phyloP scores from a whole-genome alignment of 2,888 invertebrate genomes.

The Meliscaeva auricollis region DNA sequence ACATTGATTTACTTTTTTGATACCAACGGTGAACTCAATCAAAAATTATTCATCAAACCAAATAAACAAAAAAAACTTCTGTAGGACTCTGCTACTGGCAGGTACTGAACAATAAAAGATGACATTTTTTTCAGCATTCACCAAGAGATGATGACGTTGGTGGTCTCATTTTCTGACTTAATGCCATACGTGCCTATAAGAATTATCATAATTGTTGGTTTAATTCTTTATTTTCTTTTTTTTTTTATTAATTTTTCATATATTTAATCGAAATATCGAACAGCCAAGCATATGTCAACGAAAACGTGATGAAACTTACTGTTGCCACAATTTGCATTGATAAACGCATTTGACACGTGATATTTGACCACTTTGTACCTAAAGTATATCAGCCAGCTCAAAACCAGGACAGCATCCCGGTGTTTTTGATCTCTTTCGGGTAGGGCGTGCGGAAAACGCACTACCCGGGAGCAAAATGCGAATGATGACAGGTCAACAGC shows the following conservation, averaged over 20 bases:
- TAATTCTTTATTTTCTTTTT: background rate
- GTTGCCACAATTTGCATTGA: constrained; percentile 58
- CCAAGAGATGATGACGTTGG: constrained; percentile 9
- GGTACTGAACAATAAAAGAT: background rate
- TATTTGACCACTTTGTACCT: constrained; percentile 64
- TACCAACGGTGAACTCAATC: too few species aligned
- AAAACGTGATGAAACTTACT: constrained; percentile 63
- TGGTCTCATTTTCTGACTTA: constrained; percentile 35
- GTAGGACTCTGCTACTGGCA: background rate
- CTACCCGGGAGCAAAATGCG: background rate
- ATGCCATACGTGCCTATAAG: constrained; percentile 38
- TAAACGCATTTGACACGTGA: constrained; percentile 71
- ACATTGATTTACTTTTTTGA: too few species aligned
- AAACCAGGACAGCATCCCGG: background rate
- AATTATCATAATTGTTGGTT: constrained; percentile 29
- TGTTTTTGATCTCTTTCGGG: constrained; percentile 33
- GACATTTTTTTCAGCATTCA: background rate
- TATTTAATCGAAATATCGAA: constrained; percentile 30
- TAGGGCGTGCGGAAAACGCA: background rate
- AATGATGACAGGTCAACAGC: constrained; percentile 17
- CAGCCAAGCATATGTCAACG: constrained; percentile 20
- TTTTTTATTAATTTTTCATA: constrained; percentile 16
- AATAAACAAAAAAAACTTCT: too few species aligned
- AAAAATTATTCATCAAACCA: too few species aligned
- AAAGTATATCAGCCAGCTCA: constrained; percentile 11